Evolutionary conservation across 2,888 invertebrate genomes (phyloP).

Genomic region (Punctoribates punctum): DNA sequence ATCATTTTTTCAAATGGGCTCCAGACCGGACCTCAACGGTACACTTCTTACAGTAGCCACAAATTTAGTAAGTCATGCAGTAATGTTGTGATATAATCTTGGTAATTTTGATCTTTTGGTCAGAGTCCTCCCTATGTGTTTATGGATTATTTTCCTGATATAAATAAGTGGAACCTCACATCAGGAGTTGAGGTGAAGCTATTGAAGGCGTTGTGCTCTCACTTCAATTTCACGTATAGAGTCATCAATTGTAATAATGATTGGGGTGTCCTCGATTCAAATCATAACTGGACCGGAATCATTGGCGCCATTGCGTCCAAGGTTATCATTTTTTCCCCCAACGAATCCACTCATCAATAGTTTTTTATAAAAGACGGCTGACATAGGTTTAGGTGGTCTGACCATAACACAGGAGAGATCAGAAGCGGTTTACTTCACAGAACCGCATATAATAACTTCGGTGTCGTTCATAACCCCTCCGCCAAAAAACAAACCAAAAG

Average conservation of each 20-base stretch:
- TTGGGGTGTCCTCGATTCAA: background rate
- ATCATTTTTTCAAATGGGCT: background rate
- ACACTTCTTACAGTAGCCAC: conserved; percentile 17
- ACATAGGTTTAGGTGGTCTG: conserved; percentile 2
- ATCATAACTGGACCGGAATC: conserved; percentile 3
- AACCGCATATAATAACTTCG: conserved; percentile 30
- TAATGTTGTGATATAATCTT: background rate
- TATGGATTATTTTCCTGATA: background rate
- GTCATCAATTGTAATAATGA: conserved; percentile 1
- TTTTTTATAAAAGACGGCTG: background rate
- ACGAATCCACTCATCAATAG: too few relatives aligned
- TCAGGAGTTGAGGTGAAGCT: conserved; percentile 16
- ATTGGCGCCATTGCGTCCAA: background rate
- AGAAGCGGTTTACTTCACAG: background rate
- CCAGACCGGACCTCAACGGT: background rate
- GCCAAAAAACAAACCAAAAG: conserved; percentile 12
- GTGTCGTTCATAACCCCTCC: conserved; percentile 22
- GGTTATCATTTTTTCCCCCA: too few relatives aligned
- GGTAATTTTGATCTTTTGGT: background rate
- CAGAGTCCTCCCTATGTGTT: conserved; percentile 29
- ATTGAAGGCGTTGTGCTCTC: background rate
- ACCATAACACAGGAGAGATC: conserved; percentile 5
- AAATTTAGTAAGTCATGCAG: conserved; percentile 27
- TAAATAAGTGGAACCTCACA: background rate
- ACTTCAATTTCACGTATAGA: conserved; percentile 16